phyloP scores from a whole-genome alignment of 2,797 vertebrate species.

The Parauchenoglanis punctatus region DNA sequence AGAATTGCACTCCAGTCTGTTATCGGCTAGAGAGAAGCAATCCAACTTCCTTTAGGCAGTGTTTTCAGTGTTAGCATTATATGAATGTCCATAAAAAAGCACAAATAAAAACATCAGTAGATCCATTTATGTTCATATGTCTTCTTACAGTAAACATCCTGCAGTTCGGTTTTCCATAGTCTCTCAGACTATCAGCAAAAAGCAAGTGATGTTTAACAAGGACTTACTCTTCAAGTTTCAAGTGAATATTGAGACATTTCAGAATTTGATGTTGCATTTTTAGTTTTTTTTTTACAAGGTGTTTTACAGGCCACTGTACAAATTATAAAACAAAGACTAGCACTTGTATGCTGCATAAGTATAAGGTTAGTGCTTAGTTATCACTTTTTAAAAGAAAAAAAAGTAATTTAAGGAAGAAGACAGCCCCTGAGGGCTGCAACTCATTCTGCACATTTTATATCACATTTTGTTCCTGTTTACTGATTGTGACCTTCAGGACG shows the following conservation, averaged over 20 bases:
- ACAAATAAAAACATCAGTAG: constrained; percentile 2
- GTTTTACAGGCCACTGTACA: background rate
- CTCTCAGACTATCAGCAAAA: background rate
- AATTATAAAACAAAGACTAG: background rate
- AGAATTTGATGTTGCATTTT: background rate
- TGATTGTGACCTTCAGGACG: constrained; percentile 43
- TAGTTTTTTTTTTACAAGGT: background rate
- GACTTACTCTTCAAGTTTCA: background rate
- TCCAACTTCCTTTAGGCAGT: background rate
- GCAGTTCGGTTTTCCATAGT: background rate
- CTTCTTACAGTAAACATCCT: background rate
- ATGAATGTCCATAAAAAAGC: background rate
- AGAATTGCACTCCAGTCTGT: background rate
- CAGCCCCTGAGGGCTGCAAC: background rate
- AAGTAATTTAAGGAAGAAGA: constrained; percentile 14
- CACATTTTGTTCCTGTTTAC: constrained; percentile 44
- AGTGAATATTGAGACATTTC: background rate
- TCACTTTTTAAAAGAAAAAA: constrained; percentile 26
- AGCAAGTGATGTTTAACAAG: background rate
- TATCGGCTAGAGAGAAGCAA: background rate
- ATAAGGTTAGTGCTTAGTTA: constrained; percentile 26
- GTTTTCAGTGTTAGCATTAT: background rate
- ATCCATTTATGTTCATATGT: background rate
- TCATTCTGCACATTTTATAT: constrained; percentile 42
- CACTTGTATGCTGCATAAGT: background rate